Percentiles rank a stretch among this genome's conserved stretches.
Evolutionary conservation across 2,888 invertebrate genomes (phyloP).

Genomic region (Saturnia pavonia): DNA sequence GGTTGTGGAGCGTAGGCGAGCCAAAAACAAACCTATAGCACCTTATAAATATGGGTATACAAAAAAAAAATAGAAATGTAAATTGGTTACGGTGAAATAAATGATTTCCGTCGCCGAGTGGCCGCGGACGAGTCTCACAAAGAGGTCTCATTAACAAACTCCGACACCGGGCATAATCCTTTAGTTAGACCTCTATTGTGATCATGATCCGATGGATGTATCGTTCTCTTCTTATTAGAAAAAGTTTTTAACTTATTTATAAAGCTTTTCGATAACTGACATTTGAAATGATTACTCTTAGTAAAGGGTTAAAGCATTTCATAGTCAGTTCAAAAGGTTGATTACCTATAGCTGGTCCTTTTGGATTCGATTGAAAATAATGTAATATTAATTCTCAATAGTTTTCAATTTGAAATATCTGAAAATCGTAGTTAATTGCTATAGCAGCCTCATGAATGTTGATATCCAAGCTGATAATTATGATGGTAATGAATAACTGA

Average conservation of each 20-base stretch:
- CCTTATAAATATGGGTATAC: constrained; percentile 38
- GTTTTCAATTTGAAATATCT: too few relatives aligned
- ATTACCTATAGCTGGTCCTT: background rate
- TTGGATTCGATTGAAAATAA: background rate
- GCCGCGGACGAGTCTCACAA: constrained; percentile 60
- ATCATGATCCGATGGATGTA: constrained; percentile 29
- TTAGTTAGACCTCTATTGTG: constrained; percentile 77
- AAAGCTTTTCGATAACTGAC: background rate
- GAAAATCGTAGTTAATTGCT: too few relatives aligned
- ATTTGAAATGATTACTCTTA: background rate
- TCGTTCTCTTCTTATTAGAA: background rate
- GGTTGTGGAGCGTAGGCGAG: constrained; percentile 45
- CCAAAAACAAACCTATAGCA: constrained; percentile 52
- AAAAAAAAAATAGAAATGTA: constrained; percentile 60
- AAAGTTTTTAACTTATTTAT: background rate
- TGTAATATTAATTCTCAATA: too few relatives aligned
- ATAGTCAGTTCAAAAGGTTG: background rate
- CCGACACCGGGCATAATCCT: constrained; percentile 74
- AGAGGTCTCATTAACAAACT: constrained; percentile 71
- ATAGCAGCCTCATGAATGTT: too few relatives aligned
- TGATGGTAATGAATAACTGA: too few relatives aligned
- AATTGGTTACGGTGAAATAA: constrained; percentile 71
- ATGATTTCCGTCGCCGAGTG: constrained; percentile 63
- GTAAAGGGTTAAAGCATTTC: background rate
- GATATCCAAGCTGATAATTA: too few relatives aligned